A percentile compares a stretch with the other conserved stretches of the same genome.
These are phyloP conservation scores for Tetrax tetrax DNA, from an alignment of 2,113 vertebrate genomes.

Conservation along the genomic window DNA sequence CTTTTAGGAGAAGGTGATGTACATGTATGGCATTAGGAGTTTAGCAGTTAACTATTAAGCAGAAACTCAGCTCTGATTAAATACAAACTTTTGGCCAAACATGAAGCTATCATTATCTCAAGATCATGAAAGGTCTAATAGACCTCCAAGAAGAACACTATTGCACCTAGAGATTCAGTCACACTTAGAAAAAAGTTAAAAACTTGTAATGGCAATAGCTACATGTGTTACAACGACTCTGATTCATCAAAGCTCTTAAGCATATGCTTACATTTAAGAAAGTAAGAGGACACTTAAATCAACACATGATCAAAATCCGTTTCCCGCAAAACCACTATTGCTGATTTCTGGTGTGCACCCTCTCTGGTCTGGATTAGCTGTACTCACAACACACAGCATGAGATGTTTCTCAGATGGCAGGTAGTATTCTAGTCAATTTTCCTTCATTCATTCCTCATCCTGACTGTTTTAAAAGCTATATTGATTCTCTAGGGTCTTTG, in stretches of 20 bases:
- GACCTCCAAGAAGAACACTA: background rate
- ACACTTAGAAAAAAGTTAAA: too few relatives aligned
- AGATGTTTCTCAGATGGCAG: background rate
- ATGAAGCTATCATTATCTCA: background rate
- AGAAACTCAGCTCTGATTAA: background rate
- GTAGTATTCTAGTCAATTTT: background rate
- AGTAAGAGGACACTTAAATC: background rate
- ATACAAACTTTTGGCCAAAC: background rate
- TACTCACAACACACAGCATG: background rate
- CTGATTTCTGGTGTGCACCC: background rate
- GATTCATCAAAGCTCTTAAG: background rate
- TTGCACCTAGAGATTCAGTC: background rate
- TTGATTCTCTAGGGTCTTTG: background rate
- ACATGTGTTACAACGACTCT: background rate
- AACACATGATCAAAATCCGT: background rate
- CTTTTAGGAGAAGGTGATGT: background rate
- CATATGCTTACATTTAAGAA: background rate
- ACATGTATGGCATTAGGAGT: background rate
- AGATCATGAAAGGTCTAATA: background rate
- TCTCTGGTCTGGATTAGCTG: background rate
- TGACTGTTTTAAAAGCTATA: background rate
- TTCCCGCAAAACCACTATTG: background rate
- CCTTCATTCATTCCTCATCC: background rate
- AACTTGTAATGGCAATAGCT: background rate
- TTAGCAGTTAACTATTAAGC: background rate